phyloP scores from a whole-genome alignment of 1,140 invertebrate genomes.

The Listronotus bonariensis region DNA sequence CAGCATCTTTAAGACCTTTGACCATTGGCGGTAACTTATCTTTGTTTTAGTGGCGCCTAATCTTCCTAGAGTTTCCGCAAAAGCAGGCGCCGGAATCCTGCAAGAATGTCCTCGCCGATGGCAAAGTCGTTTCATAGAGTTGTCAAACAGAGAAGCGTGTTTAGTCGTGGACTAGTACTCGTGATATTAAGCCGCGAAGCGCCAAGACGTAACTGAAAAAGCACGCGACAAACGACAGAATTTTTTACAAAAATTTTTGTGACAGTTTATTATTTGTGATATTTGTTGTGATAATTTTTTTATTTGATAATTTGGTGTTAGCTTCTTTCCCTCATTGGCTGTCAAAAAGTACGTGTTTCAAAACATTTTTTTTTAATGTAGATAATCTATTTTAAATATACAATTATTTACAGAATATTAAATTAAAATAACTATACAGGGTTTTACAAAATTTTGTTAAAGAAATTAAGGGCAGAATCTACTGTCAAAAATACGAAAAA shows the following conservation, averaged over 20 bases:
- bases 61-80: slow-evolving; percentile 32
- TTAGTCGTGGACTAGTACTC: slow-evolving; percentile 26
- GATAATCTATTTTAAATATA: no score
- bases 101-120: slow-evolving; percentile 32
- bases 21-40: slow-evolving; percentile 14
- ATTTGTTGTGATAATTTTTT: no score
- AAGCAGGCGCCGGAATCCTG: slow-evolving; percentile 31
- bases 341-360: no score
- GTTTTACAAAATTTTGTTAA: no score
- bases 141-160: slow-evolving; percentile 31
- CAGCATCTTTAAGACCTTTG: not conserved
- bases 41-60: slow-evolving; percentile 27
- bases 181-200: slow-evolving; percentile 12
- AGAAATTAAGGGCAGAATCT: no score
- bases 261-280: no score
- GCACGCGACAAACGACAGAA: slow-evolving; percentile 2
- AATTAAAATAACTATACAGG: no score
- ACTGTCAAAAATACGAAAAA: no score
- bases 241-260: not conserved
- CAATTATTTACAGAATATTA: no score
- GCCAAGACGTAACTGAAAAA: slow-evolving; percentile 8
- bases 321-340: no score
- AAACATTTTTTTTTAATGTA: no score
- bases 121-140: slow-evolving; percentile 31
- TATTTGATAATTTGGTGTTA: no score